Percentiles rank a stretch among this genome's conserved stretches.
These are phyloP conservation scores for Congeria kusceri DNA, from an alignment of 2,888 invertebrate species.

Conservation along the genomic window DNA sequence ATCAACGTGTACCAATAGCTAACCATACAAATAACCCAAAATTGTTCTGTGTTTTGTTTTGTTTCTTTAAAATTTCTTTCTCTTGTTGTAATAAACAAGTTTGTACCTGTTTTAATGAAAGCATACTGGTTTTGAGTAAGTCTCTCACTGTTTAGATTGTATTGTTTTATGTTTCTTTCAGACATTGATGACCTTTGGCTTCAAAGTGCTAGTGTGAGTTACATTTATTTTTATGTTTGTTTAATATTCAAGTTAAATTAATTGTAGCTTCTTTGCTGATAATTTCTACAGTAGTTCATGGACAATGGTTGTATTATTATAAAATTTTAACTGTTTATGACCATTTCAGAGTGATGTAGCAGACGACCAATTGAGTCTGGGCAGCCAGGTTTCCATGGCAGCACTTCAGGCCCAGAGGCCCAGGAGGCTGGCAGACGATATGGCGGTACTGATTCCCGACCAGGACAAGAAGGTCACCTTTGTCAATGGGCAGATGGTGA, in stretches of 20 bases:
- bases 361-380: slow-evolving; percentile 38
- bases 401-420: slow-evolving; percentile 51
- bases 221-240: background rate
- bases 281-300: no score
- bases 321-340: background rate
- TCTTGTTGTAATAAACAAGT: background rate
- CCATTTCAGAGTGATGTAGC: slow-evolving; percentile 43
- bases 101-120: no score
- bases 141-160: background rate
- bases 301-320: background rate
- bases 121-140: no score
- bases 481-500: slow-evolving; percentile 61
- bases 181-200: slow-evolving; percentile 44
- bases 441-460: slow-evolving; percentile 43
- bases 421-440: slow-evolving; percentile 23
- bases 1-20: no score
- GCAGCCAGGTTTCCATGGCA: slow-evolving; percentile 9
- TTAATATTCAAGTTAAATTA: no score
- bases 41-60: background rate
- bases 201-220: slow-evolving; percentile 46
- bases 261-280: no score
- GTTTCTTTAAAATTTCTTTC: background rate
- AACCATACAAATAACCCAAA: background rate
- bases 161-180: slow-evolving; percentile 34
- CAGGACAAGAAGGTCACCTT: slow-evolving; percentile 60